Conservation (phyloP, 2,113 vertebrate genomes). For the Cyanistes caeruleus region DNA sequence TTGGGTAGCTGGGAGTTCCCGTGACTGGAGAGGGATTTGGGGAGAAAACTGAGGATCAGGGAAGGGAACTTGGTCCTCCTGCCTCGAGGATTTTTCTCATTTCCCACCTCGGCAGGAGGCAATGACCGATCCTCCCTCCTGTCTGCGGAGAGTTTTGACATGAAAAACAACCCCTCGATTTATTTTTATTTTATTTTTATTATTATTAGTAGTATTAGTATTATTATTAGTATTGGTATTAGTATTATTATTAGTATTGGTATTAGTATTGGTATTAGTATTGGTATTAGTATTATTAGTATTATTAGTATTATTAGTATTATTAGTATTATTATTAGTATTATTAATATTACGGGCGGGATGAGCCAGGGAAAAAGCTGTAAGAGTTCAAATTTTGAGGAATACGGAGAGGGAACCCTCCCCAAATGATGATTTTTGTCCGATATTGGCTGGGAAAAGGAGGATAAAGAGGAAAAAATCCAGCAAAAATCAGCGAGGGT, state of each 20-base stretch:
- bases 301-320: too few relatives aligned
- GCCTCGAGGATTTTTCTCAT: neutral
- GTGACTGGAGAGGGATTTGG: neutral
- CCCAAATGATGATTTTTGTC: neutral
- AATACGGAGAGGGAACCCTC: accelerated
- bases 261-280: too few relatives aligned
- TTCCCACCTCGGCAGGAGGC: neutral
- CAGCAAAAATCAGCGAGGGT: neutral
- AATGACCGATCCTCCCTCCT: accelerated
- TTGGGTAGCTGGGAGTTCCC: accelerated
- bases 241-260: neutral
- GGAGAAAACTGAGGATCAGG: neutral
- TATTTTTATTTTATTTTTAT: too few relatives aligned
- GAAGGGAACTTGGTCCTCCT: neutral
- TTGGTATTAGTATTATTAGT: too few relatives aligned
- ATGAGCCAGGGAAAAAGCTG: neutral
- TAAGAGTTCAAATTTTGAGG: neutral
- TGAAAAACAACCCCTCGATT: neutral
- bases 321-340: too few relatives aligned
- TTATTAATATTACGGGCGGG: neutral
- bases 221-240: too few relatives aligned
- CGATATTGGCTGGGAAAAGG: neutral
- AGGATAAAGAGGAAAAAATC: neutral
- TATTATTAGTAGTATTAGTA: too few relatives aligned
- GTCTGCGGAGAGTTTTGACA: neutral